A percentile compares a stretch with the other conserved stretches of the same genome.
Conservation (phyloP, 2,797 vertebrate species). For the Rhinogobio ventralis region DNA sequence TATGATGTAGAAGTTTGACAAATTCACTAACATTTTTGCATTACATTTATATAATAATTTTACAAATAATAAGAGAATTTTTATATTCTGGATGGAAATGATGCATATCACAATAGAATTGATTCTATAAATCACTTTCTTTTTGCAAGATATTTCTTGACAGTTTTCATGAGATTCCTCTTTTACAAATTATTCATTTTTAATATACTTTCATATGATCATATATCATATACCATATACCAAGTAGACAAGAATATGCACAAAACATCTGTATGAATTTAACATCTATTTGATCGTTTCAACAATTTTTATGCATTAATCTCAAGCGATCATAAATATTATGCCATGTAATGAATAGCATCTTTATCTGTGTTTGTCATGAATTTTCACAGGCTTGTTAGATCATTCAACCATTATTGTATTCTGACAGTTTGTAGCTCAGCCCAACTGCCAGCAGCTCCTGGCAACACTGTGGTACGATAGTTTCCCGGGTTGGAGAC, state of each 20-base stretch:
- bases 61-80: neutral
- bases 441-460: conserved; percentile 98
- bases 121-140: neutral
- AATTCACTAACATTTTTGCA: neutral
- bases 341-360: neutral
- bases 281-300: neutral
- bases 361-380: too few relatives aligned
- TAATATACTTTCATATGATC: neutral
- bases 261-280: neutral
- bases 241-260: neutral
- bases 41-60: neutral
- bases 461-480: conserved; percentile 96
- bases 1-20: neutral
- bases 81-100: neutral
- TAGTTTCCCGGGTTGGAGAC: conserved; percentile 95
- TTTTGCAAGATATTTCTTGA: neutral
- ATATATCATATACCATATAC: neutral
- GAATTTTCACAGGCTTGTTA: neutral
- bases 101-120: neutral
- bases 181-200: neutral
- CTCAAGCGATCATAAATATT: neutral
- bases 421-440: conserved; percentile 88
- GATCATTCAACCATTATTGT: neutral
- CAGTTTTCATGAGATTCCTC: neutral
- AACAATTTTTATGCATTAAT: neutral